phyloP scores from a whole-genome alignment of 1,140 invertebrate species.

The Calephelis virginiensis region DNA sequence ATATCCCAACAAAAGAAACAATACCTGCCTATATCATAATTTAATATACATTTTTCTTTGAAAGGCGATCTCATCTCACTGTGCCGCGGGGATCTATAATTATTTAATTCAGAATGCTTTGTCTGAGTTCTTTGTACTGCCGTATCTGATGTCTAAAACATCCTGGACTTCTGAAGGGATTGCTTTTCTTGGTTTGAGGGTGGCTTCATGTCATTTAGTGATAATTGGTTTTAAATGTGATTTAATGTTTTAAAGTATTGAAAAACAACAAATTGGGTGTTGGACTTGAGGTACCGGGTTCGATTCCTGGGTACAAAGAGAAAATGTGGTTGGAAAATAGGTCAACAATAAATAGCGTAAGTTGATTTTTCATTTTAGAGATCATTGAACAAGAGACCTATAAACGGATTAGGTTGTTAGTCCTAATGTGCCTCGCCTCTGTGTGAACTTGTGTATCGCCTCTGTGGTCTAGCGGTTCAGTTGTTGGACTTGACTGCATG shows the following conservation, averaged over 20 bases:
- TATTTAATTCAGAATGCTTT: slow-evolving; percentile 50
- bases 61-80: slow-evolving; percentile 11
- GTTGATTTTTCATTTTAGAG: too few relatives aligned
- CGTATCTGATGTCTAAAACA: slow-evolving; percentile 24
- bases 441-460: too few relatives aligned
- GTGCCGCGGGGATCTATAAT: slow-evolving; percentile 39
- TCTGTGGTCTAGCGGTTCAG: too few relatives aligned
- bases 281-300: too few relatives aligned
- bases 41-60: slow-evolving; percentile 7
- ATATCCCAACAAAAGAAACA: slow-evolving; percentile 3
- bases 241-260: not conserved
- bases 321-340: too few relatives aligned
- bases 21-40: slow-evolving; percentile 10
- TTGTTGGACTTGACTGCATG: too few relatives aligned
- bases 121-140: slow-evolving; percentile 47
- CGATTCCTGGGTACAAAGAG: too few relatives aligned
- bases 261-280: too few relatives aligned
- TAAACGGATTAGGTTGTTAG: too few relatives aligned
- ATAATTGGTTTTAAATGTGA: not conserved
- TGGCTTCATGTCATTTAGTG: not conserved
- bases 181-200: not conserved
- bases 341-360: too few relatives aligned
- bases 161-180: slow-evolving; percentile 1
- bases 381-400: too few relatives aligned
- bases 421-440: too few relatives aligned